Conservation (phyloP, 2,888 invertebrate genomes). For the Cryptus viduatorius region DNA sequence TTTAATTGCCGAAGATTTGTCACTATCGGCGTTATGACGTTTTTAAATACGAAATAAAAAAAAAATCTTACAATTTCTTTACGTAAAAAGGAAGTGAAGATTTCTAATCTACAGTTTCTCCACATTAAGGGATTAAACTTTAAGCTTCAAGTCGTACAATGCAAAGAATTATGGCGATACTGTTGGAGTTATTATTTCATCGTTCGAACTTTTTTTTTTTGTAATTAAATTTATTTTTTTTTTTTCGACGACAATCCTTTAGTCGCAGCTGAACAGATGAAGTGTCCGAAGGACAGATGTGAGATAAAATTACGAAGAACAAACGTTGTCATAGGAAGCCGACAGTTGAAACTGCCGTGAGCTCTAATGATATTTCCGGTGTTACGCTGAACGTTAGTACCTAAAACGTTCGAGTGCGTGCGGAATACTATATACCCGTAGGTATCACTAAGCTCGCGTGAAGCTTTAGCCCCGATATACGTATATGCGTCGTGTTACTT, state of each 20-base stretch:
- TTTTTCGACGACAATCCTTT: background rate
- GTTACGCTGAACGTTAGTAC: constrained; percentile 5
- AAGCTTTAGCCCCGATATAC: background rate
- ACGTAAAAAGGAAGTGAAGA: background rate
- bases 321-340: constrained; percentile 3
- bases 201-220: background rate
- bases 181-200: background rate
- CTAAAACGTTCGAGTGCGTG: constrained; percentile 15
- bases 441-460: constrained; percentile 20
- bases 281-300: background rate
- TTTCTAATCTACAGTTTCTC: background rate
- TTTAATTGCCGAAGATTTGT: too few relatives aligned
- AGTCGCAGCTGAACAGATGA: background rate
- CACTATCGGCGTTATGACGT: too few relatives aligned
- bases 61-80: too few relatives aligned
- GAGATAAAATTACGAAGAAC: background rate
- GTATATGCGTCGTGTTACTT: constrained; percentile 31
- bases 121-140: background rate
- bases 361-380: constrained; percentile 17
- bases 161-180: background rate
- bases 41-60: too few relatives aligned
- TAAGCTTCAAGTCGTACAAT: background rate
- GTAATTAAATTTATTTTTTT: background rate
- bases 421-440: constrained; percentile 1
- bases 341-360: background rate